Evolutionary conservation across 2,113 vertebrate genomes (phyloP).

Genomic region (Agapornis roseicollis): DNA sequence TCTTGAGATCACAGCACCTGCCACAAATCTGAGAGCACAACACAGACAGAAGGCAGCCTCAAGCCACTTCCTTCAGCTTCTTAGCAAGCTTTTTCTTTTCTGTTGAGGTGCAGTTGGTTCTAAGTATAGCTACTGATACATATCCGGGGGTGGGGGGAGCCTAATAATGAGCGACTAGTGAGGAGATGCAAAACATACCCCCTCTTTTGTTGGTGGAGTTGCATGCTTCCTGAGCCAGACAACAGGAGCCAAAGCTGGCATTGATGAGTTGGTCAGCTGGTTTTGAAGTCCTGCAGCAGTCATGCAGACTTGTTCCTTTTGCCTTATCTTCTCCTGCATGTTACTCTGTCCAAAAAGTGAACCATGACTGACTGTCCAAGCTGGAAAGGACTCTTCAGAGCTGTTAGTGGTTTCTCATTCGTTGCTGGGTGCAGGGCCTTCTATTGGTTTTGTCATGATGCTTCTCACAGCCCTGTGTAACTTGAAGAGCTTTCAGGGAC

Average conservation of each 20-base stretch:
- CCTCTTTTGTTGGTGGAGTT: not conserved
- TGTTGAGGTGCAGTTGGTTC: not conserved
- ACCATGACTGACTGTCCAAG: not conserved
- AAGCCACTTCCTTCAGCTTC: not conserved
- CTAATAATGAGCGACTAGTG: not conserved
- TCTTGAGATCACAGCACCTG: not conserved
- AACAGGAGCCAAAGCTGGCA: not conserved
- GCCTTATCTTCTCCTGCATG: not conserved
- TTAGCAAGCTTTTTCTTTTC: not conserved
- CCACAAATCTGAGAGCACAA: not conserved
- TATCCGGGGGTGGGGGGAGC: accelerated
- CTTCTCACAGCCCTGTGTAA: not conserved
- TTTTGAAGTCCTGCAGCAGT: not conserved
- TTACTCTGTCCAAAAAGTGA: not conserved
- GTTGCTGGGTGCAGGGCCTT: not conserved
- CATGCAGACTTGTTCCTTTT: not conserved
- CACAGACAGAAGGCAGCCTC: not conserved
- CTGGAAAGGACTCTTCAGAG: not conserved
- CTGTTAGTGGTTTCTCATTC: not conserved
- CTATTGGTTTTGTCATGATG: not conserved
- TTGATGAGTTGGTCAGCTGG: not conserved
- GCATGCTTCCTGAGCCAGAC: not conserved
- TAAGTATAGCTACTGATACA: not conserved
- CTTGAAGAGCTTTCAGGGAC: not conserved
- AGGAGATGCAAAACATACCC: not conserved